A percentile compares a stretch with the other conserved stretches of the same genome.
These are phyloP conservation scores for Gastrophryne carolinensis DNA, from an alignment of 2,797 vertebrate species.

Conservation along the genomic window DNA sequence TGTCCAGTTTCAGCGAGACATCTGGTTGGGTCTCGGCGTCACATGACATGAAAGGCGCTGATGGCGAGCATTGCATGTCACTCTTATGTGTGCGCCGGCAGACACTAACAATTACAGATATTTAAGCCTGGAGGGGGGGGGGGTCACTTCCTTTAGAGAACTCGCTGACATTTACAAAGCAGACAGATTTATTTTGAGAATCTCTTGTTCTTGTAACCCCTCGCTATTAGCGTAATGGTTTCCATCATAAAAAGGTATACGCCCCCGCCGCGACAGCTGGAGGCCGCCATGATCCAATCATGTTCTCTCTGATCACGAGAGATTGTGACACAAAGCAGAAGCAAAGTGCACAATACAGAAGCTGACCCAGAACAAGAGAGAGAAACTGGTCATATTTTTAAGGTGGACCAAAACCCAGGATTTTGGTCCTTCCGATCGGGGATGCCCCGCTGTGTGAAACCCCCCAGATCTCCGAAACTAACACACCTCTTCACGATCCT, in stretches of 20 bases:
- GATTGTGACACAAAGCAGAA: not conserved
- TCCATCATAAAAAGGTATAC: not conserved
- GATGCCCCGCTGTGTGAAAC: no score
- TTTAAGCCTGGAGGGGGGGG: not conserved
- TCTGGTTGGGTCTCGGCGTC: not conserved
- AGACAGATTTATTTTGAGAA: constrained; percentile 4
- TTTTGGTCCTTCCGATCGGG: no score
- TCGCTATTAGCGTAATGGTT: not conserved
- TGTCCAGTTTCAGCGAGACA: not conserved
- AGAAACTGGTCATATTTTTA: no score
- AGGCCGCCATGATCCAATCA: not conserved
- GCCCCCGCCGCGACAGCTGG: not conserved
- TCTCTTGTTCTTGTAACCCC: not conserved
- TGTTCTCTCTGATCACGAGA: not conserved
- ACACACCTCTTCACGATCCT: no score
- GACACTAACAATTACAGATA: not conserved
- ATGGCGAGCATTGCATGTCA: not conserved
- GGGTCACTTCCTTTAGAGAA: not conserved
- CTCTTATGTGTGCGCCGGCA: not conserved
- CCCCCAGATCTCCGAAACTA: no score
- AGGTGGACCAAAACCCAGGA: no score
- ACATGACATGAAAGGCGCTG: not conserved
- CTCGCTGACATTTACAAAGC: not conserved
- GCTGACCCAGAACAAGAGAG: not conserved
- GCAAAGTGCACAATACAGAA: not conserved